phyloP scores from a whole-genome alignment of 2,113 vertebrate species.

The Trogon surrucura region DNA sequence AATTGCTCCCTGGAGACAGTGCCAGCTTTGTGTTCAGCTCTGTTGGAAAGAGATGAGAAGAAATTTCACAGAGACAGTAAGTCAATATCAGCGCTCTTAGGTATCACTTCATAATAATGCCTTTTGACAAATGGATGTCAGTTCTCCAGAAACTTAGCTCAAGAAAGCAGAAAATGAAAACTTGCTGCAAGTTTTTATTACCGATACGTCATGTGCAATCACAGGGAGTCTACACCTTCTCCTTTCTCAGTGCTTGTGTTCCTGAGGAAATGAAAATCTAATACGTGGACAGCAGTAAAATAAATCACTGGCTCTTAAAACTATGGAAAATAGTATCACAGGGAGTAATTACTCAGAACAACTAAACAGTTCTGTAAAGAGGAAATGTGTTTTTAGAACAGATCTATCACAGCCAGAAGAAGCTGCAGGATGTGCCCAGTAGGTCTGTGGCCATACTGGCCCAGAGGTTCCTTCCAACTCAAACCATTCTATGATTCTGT shows the following conservation, averaged over 20 bases:
- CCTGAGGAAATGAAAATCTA: constrained; percentile 14
- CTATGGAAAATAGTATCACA: constrained; percentile 20
- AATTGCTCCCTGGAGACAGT: constrained; percentile 1
- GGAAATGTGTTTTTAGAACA: background rate
- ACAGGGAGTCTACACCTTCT: background rate
- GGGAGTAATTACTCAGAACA: constrained; percentile 47
- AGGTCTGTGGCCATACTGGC: background rate
- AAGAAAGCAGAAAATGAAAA: constrained; percentile 57
- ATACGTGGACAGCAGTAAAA: constrained; percentile 35
- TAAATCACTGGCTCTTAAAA: constrained; percentile 39
- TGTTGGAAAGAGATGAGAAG: constrained; percentile 17
- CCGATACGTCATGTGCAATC: background rate
- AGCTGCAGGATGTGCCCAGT: background rate
- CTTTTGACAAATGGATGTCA: constrained; percentile 46
- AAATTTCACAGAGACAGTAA: constrained; percentile 36
- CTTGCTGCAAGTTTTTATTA: constrained; percentile 35
- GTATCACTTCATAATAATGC: constrained; percentile 13
- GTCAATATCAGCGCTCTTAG: constrained; percentile 13
- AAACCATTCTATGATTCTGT: too few relatives aligned
- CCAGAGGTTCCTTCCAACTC: background rate
- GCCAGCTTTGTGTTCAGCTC: constrained; percentile 14
- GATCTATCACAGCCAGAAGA: background rate
- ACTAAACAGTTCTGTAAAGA: constrained; percentile 28
- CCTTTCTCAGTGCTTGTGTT: background rate
- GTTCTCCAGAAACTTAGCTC: constrained; percentile 37